A percentile compares a stretch with the other conserved stretches of the same genome.
Conservation (phyloP, 2,888 invertebrate species). For the Caenorhabditis imperialis region DNA sequence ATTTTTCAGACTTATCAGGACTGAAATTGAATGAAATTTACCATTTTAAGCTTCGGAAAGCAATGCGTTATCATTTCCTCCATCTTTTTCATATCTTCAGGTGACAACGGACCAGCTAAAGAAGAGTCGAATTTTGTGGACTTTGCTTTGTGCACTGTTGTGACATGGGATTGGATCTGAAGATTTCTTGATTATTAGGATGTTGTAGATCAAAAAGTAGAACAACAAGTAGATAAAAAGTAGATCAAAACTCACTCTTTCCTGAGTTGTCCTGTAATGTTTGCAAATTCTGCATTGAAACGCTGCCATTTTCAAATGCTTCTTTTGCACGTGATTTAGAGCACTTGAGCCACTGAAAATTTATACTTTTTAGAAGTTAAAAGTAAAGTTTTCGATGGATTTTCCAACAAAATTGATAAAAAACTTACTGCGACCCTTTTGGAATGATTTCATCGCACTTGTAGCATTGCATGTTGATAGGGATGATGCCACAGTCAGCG, state of each 20-base stretch:
- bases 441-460: slow-evolving; percentile 61
- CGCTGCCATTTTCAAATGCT: slow-evolving; percentile 64
- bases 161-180: slow-evolving; percentile 65
- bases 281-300: slow-evolving; percentile 64
- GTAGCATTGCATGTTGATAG: slow-evolving; percentile 55
- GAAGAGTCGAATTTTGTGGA: slow-evolving; percentile 60
- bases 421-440: slow-evolving; percentile 56
- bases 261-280: slow-evolving; percentile 63
- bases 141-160: slow-evolving; percentile 63
- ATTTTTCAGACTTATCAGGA: background rate
- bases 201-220: too few relatives aligned
- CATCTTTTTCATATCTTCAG: slow-evolving; percentile 59
- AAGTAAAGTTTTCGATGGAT: too few relatives aligned
- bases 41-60: slow-evolving; percentile 59
- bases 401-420: background rate
- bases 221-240: too few relatives aligned
- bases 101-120: slow-evolving; percentile 55
- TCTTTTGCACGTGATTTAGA: slow-evolving; percentile 60
- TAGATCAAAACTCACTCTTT: slow-evolving; percentile 47
- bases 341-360: slow-evolving; percentile 49
- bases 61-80: slow-evolving; percentile 63
- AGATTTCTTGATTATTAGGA: slow-evolving; percentile 12
- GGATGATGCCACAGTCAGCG: slow-evolving; percentile 52
- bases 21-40: slow-evolving; percentile 1
- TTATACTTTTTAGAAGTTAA: background rate